Conservation (phyloP, 2,113 vertebrate genomes). For the Nibea coibor region DNA sequence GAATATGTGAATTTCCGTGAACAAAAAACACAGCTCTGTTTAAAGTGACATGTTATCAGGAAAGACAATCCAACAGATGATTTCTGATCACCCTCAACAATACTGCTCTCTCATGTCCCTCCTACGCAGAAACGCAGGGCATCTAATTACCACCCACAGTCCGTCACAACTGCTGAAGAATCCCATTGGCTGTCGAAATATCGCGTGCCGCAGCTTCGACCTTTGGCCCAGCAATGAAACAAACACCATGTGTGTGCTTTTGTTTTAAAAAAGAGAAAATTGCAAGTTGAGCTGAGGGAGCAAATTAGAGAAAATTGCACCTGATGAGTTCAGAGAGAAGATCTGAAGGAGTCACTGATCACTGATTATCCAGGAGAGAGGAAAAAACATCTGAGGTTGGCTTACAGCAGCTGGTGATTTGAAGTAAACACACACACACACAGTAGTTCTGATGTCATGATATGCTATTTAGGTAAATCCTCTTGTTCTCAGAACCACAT, state of each 20-base stretch:
- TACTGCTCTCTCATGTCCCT: not conserved
- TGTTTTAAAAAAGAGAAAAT: conserved; percentile 12
- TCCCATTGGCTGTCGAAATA: not conserved
- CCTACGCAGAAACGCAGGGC: not conserved
- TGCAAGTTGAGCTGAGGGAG: not conserved
- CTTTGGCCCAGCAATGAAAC: not conserved
- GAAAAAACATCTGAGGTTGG: conserved; percentile 5
- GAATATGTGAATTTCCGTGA: not conserved
- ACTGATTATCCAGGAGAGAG: conserved; percentile 16
- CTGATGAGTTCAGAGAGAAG: conserved; percentile 14
- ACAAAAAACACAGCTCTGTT: not conserved
- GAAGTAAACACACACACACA: not conserved
- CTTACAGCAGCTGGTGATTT: conserved; percentile 4
- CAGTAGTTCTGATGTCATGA: not conserved
- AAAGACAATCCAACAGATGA: conserved; percentile 11
- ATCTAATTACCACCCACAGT: conserved; percentile 25
- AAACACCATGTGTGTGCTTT: not conserved
- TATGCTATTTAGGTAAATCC: not conserved
- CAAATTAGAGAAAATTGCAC: conserved; percentile 26
- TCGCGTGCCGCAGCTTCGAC: not conserved
- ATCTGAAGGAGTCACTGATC: conserved; percentile 21
- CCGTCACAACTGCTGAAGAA: not conserved
- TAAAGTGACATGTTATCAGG: not conserved
- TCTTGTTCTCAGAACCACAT: not conserved
- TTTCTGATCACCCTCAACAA: not conserved